A percentile compares a stretch with the other conserved stretches of the same genome.
Conservation (phyloP, 2,797 vertebrate genomes). For the Paedocypris micromegethes region DNA sequence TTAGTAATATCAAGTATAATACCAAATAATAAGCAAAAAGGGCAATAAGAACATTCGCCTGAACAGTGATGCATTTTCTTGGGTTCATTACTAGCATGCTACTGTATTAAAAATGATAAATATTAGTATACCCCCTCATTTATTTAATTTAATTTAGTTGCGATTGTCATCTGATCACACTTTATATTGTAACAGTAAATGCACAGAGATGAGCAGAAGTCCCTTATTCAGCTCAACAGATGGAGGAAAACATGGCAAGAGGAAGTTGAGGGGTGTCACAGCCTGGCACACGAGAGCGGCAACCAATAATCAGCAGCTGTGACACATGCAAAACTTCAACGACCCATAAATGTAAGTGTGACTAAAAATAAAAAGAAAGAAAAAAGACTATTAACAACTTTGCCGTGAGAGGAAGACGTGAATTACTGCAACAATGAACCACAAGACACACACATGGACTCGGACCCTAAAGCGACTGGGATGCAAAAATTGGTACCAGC, state of each 20-base stretch:
- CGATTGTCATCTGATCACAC: too few species aligned
- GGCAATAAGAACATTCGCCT: too few species aligned
- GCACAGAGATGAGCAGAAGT: constrained; percentile 30
- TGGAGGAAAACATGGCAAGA: constrained; percentile 29
- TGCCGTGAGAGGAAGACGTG: constrained; percentile 62
- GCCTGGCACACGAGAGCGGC: constrained; percentile 18
- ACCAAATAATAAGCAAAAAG: too few species aligned
- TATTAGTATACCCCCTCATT: too few species aligned
- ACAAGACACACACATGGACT: constrained; percentile 68
- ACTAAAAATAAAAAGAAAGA: constrained; percentile 69
- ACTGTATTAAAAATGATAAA: too few species aligned
- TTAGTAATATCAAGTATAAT: too few species aligned
- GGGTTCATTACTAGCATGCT: too few species aligned
- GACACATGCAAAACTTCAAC: constrained; percentile 63
- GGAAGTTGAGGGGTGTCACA: constrained; percentile 35
- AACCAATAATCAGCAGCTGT: constrained; percentile 42
- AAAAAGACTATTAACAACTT: constrained; percentile 70
- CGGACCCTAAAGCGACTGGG: constrained; percentile 61
- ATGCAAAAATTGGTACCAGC: constrained; percentile 74
- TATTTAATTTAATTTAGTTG: too few species aligned
- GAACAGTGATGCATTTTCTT: too few species aligned
- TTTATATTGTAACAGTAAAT: too few species aligned
- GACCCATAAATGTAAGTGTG: constrained; percentile 64
- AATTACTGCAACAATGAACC: constrained; percentile 71
- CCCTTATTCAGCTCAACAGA: constrained; percentile 36